Evolutionary conservation across 2,888 invertebrate species (phyloP).

Genomic region (Sialis lutaria): DNA sequence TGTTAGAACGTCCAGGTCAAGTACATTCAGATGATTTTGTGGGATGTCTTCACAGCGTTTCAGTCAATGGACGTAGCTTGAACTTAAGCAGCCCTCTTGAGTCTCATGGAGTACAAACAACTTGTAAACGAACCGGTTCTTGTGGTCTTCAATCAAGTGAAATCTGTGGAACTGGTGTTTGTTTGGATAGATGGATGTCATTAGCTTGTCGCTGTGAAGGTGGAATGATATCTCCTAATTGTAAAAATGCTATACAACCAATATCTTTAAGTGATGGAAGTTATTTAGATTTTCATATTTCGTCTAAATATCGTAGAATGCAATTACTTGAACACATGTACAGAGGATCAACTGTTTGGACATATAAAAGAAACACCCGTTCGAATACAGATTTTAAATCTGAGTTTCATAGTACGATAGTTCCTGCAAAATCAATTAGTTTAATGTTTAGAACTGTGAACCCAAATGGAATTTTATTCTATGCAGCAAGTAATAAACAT

Average conservation of each 20-base stretch:
- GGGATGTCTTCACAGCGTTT: slow-evolving; percentile 83
- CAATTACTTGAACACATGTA: slow-evolving; percentile 69
- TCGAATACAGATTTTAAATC: slow-evolving; percentile 12
- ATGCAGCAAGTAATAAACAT: slow-evolving; percentile 73
- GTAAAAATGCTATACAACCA: slow-evolving; percentile 59
- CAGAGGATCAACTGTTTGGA: slow-evolving; percentile 54
- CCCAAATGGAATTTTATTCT: slow-evolving; percentile 65
- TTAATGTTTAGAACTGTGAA: slow-evolving; percentile 67
- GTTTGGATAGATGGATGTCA: slow-evolving; percentile 72
- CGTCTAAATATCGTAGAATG: slow-evolving; percentile 74
- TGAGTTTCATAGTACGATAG: slow-evolving; percentile 11
- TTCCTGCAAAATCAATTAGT: slow-evolving; percentile 54
- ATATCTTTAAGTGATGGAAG: slow-evolving; percentile 63
- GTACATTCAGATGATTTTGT: slow-evolving; percentile 84
- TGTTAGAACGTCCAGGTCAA: slow-evolving; percentile 77
- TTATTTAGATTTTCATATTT: slow-evolving; percentile 58
- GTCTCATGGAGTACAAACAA: slow-evolving; percentile 52
- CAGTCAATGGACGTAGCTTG: slow-evolving; percentile 67
- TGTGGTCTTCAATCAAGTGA: slow-evolving; percentile 33
- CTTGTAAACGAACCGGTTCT: slow-evolving; percentile 56
- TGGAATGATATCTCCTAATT: slow-evolving; percentile 58
- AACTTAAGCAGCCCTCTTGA: slow-evolving; percentile 64
- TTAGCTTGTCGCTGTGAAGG: slow-evolving; percentile 55
- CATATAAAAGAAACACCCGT: slow-evolving; percentile 24
- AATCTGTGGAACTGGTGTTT: slow-evolving; percentile 49